Evolutionary conservation across 2,113 vertebrate species (phyloP).

Genomic region (Apeltes quadracus): DNA sequence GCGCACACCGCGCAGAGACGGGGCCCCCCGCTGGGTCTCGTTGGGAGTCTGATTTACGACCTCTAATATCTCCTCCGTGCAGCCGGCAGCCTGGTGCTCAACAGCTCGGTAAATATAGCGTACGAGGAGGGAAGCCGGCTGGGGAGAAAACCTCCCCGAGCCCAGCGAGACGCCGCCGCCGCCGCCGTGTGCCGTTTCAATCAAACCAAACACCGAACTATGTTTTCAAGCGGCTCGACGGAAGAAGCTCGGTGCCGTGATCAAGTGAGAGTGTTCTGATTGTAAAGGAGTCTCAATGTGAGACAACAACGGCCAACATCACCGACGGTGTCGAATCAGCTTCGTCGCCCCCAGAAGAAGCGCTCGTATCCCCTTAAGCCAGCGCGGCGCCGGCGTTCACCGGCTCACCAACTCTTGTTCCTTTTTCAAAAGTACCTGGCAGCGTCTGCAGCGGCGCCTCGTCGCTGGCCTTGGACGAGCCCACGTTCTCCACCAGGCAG

Average conservation of each 20-base stretch:
- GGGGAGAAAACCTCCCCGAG: too few species aligned
- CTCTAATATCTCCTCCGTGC: slow-evolving; percentile 71
- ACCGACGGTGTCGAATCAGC: too few species aligned
- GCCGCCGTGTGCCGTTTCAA: slow-evolving; percentile 23
- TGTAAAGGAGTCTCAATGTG: slow-evolving; percentile 6
- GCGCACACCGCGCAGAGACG: slow-evolving; percentile 45
- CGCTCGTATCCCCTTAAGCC: too few species aligned
- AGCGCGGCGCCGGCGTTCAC: too few species aligned
- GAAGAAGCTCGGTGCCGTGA: slow-evolving; percentile 1
- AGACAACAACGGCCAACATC: not conserved
- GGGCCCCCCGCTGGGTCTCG: slow-evolving; percentile 56
- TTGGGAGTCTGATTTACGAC: slow-evolving; percentile 71
- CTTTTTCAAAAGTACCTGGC: slow-evolving; percentile 80
- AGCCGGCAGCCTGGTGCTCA: slow-evolving; percentile 60
- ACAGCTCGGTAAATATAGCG: slow-evolving; percentile 75
- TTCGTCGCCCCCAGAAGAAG: too few species aligned
- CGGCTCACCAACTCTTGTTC: too few species aligned
- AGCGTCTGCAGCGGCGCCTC: slow-evolving; percentile 88
- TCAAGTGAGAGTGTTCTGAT: slow-evolving; percentile 18
- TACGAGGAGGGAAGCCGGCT: slow-evolving; percentile 31
- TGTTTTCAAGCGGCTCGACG: slow-evolving; percentile 17
- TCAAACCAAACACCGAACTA: slow-evolving; percentile 26
- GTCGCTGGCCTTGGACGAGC: slow-evolving; percentile 88
- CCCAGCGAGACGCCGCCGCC: slow-evolving; percentile 15
- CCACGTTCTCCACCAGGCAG: slow-evolving; percentile 87